Percentiles rank a stretch among this genome's conserved stretches.
phyloP scores from a whole-genome alignment of 2,888 invertebrate species.

The Zaprionus obscuricornis region DNA sequence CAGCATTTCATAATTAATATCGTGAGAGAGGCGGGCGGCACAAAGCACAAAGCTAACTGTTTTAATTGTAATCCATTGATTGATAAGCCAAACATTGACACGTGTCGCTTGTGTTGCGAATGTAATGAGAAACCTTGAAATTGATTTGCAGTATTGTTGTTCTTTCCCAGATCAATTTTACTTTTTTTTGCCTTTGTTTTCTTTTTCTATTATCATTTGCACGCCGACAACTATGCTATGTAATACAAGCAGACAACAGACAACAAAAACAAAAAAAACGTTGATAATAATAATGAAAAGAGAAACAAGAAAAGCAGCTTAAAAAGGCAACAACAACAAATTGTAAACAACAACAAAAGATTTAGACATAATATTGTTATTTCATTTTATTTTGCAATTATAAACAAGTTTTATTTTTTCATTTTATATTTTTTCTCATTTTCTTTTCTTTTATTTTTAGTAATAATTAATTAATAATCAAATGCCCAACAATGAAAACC shows the following conservation, averaged over 20 bases:
- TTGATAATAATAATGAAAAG: background rate
- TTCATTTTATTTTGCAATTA: constrained; percentile 60
- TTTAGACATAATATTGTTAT: constrained; percentile 43
- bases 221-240: constrained; percentile 1
- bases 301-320: constrained; percentile 28
- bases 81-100: constrained; percentile 10
- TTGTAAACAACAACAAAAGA: too few relatives aligned
- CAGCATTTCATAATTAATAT: too few relatives aligned
- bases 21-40: background rate
- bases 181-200: constrained; percentile 2
- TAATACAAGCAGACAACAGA: background rate
- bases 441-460: constrained; percentile 26
- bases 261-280: constrained; percentile 2
- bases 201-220: background rate
- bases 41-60: constrained; percentile 2
- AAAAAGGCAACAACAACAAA: too few relatives aligned
- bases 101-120: constrained; percentile 29
- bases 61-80: constrained; percentile 12
- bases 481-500: constrained; percentile 70
- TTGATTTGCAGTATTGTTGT: constrained; percentile 35
- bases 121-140: constrained; percentile 26
- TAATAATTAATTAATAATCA: too few relatives aligned
- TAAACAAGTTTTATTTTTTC: constrained; percentile 43
- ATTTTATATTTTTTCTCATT: constrained; percentile 7
- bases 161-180: constrained; percentile 14